These are phyloP conservation scores for Luperina nickerlii DNA, from an alignment of 2,888 invertebrate species.

Conservation along the genomic window DNA sequence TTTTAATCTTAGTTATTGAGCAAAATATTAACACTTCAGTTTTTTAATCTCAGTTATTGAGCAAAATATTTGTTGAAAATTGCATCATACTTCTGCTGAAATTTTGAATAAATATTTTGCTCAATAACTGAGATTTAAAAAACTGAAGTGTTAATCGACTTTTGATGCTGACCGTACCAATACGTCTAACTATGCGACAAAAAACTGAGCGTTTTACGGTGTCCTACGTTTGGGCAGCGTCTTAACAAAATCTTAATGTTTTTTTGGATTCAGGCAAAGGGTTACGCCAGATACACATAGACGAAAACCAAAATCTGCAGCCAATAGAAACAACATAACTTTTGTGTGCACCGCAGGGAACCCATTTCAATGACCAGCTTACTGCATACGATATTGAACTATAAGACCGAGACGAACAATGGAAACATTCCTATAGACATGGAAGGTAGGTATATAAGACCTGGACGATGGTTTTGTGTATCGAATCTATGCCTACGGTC, in stretches of 20 bases:
- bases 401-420: slow-evolving; percentile 30
- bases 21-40: too few relatives aligned
- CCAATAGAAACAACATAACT: background rate
- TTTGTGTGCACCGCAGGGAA: background rate
- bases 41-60: too few relatives aligned
- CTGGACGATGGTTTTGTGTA: slow-evolving; percentile 37
- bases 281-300: background rate
- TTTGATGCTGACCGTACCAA: too few relatives aligned
- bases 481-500: slow-evolving; percentile 18
- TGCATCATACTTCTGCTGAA: too few relatives aligned
- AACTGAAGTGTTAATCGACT: too few relatives aligned
- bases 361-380: slow-evolving; percentile 19
- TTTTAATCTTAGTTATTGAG: too few relatives aligned
- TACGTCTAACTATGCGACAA: background rate
- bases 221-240: too few relatives aligned
- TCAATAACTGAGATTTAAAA: too few relatives aligned
- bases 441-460: slow-evolving; percentile 11
- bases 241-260: background rate
- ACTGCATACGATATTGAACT: slow-evolving; percentile 14
- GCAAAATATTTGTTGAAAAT: too few relatives aligned
- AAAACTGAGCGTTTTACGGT: background rate
- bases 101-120: too few relatives aligned
- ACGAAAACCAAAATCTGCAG: background rate
- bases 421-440: slow-evolving; percentile 10
- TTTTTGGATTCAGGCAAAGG: background rate